Base-by-base conservation (phyloP, 2,113 vertebrate genomes). In the Chionis minor region DNA sequence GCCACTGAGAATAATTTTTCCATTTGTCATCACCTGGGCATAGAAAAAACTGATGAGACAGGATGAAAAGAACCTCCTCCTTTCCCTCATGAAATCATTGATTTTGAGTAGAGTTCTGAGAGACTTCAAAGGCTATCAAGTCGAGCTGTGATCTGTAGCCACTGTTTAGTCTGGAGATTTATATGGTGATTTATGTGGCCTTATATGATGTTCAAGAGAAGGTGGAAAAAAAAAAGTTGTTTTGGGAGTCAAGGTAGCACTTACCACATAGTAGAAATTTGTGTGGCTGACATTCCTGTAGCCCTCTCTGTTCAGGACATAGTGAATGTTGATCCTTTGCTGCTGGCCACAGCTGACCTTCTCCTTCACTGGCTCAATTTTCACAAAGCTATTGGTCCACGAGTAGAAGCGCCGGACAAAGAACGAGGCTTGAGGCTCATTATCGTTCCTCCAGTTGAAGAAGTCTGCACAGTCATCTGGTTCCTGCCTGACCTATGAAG, bases 21-120 rank as follows among this genome's bases (percentile, higher is more conserved):
- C 98, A 97, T 86, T 98, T 44, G 85, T 89, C 96, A 99, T 95
- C 16, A 98, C 82, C 99, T 99, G 83, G 21, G 61, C 7, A 74
- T 28, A 88, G 58, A 89, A 95, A 95, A 71, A 86, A 42, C 52
- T 67, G 12, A 30, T 66, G 49, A 90, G 33, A 55, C 21, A 20
- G 26, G 42, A 44, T 81, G 32, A 66, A 84, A 90, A 84, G 9
- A 18, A 75, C 19, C 22, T 61, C 11, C 15, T 35, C 33, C 24
- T 17, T 86, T 51, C 26, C 42, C 51, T 20, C 32, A 27, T 58
- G 4, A 82, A 92, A 56, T 52, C 1, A 59, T 1, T 67, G 32
- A 62, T 44, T 87, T 52, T 65, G 20, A 71, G 18, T 27, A 23
- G 12, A 30, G 7, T 78, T 74, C 38, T 78, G 61, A 84, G 47